Conservation (phyloP, 2,888 invertebrate species). For the Plebejus anna region DNA sequence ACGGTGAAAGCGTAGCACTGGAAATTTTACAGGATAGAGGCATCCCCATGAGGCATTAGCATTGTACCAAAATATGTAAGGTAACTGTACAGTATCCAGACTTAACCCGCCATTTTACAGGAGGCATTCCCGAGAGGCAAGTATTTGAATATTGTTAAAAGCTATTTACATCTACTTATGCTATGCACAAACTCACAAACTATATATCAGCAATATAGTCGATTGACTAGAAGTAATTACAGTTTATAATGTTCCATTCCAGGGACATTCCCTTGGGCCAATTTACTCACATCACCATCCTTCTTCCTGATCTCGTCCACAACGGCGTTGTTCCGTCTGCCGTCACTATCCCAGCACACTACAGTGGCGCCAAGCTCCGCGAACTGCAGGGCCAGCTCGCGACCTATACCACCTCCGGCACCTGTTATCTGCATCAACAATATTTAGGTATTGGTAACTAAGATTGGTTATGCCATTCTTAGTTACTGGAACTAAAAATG, state of each 20-base stretch:
- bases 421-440: constrained; percentile 58
- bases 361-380: constrained; percentile 72
- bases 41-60: no score
- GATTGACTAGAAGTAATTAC: no score
- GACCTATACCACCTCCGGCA: constrained; percentile 64
- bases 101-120: no score
- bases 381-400: constrained; percentile 68
- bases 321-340: constrained; percentile 57
- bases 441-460: not conserved
- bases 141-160: no score
- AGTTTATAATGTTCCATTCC: not conserved
- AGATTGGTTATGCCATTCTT: no score
- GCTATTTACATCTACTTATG: no score
- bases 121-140: no score
- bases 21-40: not conserved
- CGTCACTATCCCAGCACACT: constrained; percentile 69
- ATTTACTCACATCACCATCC: constrained; percentile 61
- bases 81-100: no score
- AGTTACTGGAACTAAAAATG: not conserved
- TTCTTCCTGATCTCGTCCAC: constrained; percentile 64
- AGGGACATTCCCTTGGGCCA: not conserved
- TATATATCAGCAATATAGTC: no score
- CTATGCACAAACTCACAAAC: no score
- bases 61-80: no score
- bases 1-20: constrained; percentile 65